Evolutionary conservation across 2,888 invertebrate species (phyloP), one percentile per base, ranked within the genome.

Genomic region (Suillia variegata): DNA sequence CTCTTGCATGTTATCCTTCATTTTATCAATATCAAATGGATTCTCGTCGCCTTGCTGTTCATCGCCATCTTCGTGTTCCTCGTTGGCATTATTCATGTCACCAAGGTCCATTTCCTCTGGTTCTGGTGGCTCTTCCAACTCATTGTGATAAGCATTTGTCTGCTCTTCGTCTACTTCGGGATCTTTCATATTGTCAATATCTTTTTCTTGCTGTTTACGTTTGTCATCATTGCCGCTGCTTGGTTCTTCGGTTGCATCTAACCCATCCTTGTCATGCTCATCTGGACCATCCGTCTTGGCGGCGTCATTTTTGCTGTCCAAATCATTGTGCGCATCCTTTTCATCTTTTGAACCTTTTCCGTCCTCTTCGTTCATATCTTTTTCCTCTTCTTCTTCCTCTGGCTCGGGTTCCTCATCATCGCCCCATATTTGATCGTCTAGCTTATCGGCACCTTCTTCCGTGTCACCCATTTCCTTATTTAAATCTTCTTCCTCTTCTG

Each of bases 401-500:
- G 89, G 87, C 56, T 90, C 86, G 70, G 93, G 92, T 42, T 93
- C 89, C 74, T 96, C 94, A 73, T 96, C 94, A 3, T 92, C 92
- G 3, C 90, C 91, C 91, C 91, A 92, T 70, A 92, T 89, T 84
- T 91, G 88, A 76, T 92, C 88, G 70, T 92, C 91, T 17, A 91
- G 84, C 82, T 90, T 89, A 62, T 95, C 93, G 1, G 92, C 91
- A n/a, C 88, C 90, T 71, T 91, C 89, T 64, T 92, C 94, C 0
- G 93, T 93, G 59, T 98, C 95, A 20, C 97, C 98, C 94, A 98
- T 96, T 85, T 98, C 91, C 78, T 98, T 96, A 67, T 98, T 96
- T 2, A 92, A 84, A 68, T 98, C 92, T 18, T 93, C 90, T 63
- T 90, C 88, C 13, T 90, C 86, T 13, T 90, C 85, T 1, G 87